Percentiles rank a stretch among this genome's conserved stretches.
phyloP scores from a whole-genome alignment of 30 jellyfish, hydroid and myxozoan genomes.

The Rhopilema esculentum region DNA sequence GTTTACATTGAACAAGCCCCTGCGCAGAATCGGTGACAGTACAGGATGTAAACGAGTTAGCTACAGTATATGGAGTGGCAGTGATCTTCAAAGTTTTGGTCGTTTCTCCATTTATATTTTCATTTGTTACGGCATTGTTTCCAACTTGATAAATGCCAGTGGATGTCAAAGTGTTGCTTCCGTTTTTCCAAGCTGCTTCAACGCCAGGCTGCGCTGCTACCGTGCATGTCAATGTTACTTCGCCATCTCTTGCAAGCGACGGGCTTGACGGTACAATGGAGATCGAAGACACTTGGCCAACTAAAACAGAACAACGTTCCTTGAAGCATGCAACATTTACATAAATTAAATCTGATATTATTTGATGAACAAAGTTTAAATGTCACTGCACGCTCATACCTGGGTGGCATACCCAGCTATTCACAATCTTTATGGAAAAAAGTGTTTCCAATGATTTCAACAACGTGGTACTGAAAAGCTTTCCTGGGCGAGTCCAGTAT shows the following conservation, averaged over 20 bases:
- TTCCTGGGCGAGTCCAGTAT: no score
- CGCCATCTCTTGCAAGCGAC: constrained; percentile 32
- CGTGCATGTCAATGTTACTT: constrained; percentile 30
- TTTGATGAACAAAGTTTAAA: no score
- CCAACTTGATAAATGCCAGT: constrained; percentile 44
- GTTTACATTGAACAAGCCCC: constrained; percentile 48
- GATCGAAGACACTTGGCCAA: constrained; percentile 10
- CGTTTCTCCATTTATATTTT: constrained; percentile 8
- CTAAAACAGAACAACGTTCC: neutral
- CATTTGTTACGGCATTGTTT: neutral
- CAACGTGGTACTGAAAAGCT: no score
- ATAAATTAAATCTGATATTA: neutral
- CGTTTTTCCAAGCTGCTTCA: constrained; percentile 14
- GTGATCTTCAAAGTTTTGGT: constrained; percentile 32
- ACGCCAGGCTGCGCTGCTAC: constrained; percentile 58
- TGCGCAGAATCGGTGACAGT: neutral
- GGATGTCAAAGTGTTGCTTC: constrained; percentile 4
- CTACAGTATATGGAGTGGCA: constrained; percentile 19
- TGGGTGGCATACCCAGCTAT: no score
- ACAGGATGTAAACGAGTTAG: constrained; percentile 3
- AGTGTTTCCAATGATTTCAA: no score
- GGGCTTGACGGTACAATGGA: constrained; percentile 11
- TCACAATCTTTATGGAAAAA: no score
- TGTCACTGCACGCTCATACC: no score
- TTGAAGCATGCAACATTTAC: neutral